These are phyloP conservation scores for Pelecanus crispus DNA, from an alignment of 2,113 vertebrate genomes.

Conservation along the genomic window DNA sequence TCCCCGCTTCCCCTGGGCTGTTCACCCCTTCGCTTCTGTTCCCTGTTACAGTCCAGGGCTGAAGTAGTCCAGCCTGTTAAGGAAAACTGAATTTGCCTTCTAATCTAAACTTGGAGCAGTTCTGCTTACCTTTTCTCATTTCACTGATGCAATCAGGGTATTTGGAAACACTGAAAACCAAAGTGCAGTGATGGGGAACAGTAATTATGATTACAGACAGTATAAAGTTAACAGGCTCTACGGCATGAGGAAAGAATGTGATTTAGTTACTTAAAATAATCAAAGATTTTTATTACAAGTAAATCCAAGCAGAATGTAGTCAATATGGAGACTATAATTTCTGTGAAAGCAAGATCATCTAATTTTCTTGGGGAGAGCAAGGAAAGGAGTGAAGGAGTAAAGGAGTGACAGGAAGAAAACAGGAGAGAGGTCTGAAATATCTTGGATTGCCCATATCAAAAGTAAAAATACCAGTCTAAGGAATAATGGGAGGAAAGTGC, in stretches of 20 bases:
- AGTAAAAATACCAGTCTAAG: background rate
- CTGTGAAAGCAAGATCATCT: background rate
- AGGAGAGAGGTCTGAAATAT: background rate
- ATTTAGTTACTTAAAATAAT: background rate
- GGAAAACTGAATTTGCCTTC: background rate
- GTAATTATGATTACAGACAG: background rate
- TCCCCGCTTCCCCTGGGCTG: rapidly evolving
- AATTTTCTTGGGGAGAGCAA: background rate
- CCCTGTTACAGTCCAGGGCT: background rate
- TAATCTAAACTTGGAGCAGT: background rate
- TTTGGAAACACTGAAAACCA: background rate
- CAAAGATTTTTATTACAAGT: background rate
- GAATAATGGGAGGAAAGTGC: background rate
- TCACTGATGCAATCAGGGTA: background rate
- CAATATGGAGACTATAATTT: background rate
- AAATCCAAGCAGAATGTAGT: background rate
- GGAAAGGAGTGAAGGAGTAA: background rate
- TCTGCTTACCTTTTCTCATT: background rate
- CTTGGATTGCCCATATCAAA: background rate
- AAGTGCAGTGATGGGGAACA: background rate
- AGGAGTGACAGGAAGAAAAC: background rate
- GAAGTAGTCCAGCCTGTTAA: background rate
- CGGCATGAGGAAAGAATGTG: background rate
- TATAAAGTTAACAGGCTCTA: background rate
- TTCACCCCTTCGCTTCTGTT: background rate